phyloP scores from a whole-genome alignment of 2,888 invertebrate genomes.

The Scaeva pyrastri region DNA sequence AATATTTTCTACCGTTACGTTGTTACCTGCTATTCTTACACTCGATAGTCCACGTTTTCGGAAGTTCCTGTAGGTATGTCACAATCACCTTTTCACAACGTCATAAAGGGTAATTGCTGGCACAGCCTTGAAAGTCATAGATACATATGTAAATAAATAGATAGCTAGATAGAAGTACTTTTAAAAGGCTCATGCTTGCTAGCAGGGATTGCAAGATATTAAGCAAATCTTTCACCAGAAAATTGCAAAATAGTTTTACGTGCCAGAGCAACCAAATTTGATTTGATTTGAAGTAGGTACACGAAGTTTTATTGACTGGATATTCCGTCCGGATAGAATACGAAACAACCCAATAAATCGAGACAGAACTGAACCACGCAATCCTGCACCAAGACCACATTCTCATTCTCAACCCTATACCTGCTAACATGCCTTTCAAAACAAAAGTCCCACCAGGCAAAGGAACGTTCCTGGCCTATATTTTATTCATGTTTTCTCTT shows the following conservation, averaged over 20 bases:
- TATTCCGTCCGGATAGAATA: neutral
- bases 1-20: constrained; percentile 7
- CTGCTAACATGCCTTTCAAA: neutral
- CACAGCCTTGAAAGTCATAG: constrained; percentile 61
- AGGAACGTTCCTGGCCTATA: constrained; percentile 33
- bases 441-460: constrained; percentile 4
- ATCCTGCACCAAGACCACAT: neutral
- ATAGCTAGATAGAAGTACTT: constrained; percentile 42
- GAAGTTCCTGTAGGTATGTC: constrained; percentile 36
- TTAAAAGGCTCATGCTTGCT: constrained; percentile 33
- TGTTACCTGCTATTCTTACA: neutral
- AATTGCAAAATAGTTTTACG: constrained; percentile 69
- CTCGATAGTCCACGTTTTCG: constrained; percentile 32
- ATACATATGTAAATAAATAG: too few species aligned
- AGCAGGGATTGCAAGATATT: constrained; percentile 30
- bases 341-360: constrained; percentile 27
- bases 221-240: constrained; percentile 48
- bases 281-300: constrained; percentile 57
- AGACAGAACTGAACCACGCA: neutral
- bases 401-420: neutral
- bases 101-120: constrained; percentile 56
- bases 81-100: constrained; percentile 28
- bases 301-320: constrained; percentile 60
- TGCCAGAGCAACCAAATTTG: constrained; percentile 65
- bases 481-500: constrained; percentile 65